Evolutionary conservation across 1,140 invertebrate species (phyloP), one percentile per base, ranked within the genome.

Genomic region (Drosophila nikananu): DNA sequence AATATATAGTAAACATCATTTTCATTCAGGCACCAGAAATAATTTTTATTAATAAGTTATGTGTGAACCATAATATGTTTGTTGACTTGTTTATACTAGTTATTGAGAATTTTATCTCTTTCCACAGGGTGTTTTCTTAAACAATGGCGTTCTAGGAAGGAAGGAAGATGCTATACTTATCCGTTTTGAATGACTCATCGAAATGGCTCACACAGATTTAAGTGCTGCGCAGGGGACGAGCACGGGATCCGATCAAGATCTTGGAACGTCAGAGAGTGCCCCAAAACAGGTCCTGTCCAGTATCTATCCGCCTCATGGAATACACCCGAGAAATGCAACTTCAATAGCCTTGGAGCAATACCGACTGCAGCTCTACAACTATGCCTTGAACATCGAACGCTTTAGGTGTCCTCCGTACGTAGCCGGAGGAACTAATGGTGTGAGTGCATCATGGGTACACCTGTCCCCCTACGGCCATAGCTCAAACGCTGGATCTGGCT

Each of bases 311-410:
- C 17, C 77, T 17, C 72, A 46, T n/a, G 37, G 52, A 27, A 21
- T 49, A 3, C 54, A 57, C 21, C 7, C 55, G 0, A 32, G 54
- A 41, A 67, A 49, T 23, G 35, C 51, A 1, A 80, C 81, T 15
- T 76, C 63, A 15, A 66, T 87, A 35, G 62, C 96, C 0, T 93
- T 97, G 41, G 97, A 98, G 70, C 97, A 97, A 83, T 97, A 97
- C 87, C 95, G 97, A 6, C 92, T 98, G 0, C 97, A 98, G 83
- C 94, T 98, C 0, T 98, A 98, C 93, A 97, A 98, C 91, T 98
- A 98, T 92, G 97, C 97, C 21, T 95, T 98, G 91, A 89, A 83
- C 54, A 97, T 97, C 17, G 97, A 97, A 87, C 93, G 97, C 1
- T 92, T 98, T 2, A 94, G 97, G 13, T 94, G 96, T 70, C 94